A percentile compares a stretch with the other conserved stretches of the same genome.
phyloP scores from a whole-genome alignment of 2,113 vertebrate genomes.

The Syrrhaptes paradoxus region DNA sequence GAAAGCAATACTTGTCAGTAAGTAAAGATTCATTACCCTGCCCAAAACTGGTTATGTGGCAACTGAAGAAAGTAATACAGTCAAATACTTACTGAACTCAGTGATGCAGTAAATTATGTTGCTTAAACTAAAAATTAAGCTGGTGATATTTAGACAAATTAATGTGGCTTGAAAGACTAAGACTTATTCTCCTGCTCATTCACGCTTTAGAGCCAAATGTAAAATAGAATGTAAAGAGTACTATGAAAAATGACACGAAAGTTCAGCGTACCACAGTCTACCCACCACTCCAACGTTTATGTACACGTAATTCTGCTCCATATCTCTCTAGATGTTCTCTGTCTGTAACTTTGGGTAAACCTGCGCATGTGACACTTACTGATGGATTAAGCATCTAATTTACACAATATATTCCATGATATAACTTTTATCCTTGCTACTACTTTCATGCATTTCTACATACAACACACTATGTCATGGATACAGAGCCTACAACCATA shows the following conservation, averaged over 20 bases:
- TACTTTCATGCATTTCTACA: not conserved
- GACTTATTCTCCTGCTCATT: not conserved
- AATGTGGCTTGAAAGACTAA: conserved; percentile 13
- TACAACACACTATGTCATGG: not conserved
- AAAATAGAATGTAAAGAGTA: not conserved
- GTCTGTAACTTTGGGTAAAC: not conserved
- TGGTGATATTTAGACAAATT: conserved; percentile 5
- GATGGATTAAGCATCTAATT: not conserved
- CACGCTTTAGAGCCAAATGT: not conserved
- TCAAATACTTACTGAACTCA: conserved; percentile 5
- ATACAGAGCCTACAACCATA: not conserved
- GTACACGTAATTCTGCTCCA: not conserved
- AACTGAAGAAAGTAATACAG: not conserved
- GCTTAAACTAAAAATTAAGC: conserved; percentile 22
- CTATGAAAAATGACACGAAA: not conserved
- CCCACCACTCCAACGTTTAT: not conserved
- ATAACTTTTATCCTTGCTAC: not conserved
- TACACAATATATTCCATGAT: not conserved
- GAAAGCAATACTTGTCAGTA: not conserved
- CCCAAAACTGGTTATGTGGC: not conserved
- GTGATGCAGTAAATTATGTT: not conserved
- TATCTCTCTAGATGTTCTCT: not conserved
- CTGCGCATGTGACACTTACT: not conserved
- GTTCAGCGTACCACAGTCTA: not conserved
- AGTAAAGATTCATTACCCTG: conserved; percentile 3